phyloP scores from a whole-genome alignment of 2,888 invertebrate species.

The Deroplatys truncata region DNA sequence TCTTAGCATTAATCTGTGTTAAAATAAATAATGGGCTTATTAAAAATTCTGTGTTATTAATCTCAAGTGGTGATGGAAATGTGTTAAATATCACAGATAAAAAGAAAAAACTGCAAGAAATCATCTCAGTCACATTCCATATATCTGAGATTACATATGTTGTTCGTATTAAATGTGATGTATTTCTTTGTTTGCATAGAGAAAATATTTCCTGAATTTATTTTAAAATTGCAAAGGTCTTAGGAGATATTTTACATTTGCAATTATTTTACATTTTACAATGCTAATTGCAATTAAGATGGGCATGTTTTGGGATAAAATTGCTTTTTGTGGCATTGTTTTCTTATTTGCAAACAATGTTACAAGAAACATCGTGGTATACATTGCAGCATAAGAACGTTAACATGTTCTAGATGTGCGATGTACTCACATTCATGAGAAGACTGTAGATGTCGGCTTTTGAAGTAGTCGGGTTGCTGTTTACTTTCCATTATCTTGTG shows the following conservation, averaged over 20 bases:
- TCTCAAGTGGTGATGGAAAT: not conserved
- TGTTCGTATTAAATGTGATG: not conserved
- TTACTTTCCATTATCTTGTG: not conserved
- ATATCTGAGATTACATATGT: not conserved
- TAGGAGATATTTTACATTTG: not conserved
- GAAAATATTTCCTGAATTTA: not conserved
- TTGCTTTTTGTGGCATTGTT: not conserved
- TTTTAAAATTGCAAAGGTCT: not conserved
- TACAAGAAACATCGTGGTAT: not conserved
- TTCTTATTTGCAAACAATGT: not conserved
- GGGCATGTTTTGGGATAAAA: not conserved
- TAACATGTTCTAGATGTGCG: not conserved
- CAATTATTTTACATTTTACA: not conserved
- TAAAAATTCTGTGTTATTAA: not conserved
- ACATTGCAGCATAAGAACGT: not conserved
- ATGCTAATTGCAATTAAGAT: not conserved
- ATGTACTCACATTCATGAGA: not conserved
- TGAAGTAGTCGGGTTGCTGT: not conserved
- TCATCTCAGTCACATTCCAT: not conserved
- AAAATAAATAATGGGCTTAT: not conserved
- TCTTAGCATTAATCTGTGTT: not conserved
- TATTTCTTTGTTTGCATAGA: not conserved
- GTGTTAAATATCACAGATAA: not conserved
- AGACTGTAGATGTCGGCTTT: not conserved
- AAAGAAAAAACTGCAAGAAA: not conserved